Evolutionary conservation across 2,797 vertebrate species (phyloP).

Genomic region (Chrysolophus pictus): DNA sequence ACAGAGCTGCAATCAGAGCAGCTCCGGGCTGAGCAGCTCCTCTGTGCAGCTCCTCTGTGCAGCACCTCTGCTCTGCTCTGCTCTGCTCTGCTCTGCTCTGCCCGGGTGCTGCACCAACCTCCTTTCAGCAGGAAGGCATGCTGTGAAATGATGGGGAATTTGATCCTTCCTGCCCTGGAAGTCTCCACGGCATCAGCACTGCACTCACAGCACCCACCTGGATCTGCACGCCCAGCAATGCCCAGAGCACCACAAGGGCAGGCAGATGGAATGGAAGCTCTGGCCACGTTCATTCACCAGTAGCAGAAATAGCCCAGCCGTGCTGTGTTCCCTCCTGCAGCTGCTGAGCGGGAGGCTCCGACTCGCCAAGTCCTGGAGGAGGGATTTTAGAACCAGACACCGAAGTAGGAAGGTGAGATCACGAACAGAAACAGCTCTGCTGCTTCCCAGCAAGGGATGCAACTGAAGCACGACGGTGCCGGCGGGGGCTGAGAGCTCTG

Average conservation of each 20-base stretch:
- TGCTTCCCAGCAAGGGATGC: not conserved
- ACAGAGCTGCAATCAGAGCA: no score
- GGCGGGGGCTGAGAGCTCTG: rapidly evolving
- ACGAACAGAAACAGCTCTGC: not conserved
- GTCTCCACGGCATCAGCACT: not conserved
- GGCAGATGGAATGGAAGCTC: no score
- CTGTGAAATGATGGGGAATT: not conserved
- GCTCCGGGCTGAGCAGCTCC: not conserved
- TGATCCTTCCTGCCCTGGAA: not conserved
- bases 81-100: no score
- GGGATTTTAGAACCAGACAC: not conserved
- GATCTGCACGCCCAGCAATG: rapidly evolving
- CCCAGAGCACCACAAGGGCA: not conserved
- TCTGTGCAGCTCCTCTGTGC: not conserved
- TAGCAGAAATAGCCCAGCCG: rapidly evolving
- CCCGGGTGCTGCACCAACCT: not conserved
- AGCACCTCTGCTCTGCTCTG: no score
- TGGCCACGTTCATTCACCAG: not conserved
- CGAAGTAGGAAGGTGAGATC: not conserved
- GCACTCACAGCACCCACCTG: not conserved
- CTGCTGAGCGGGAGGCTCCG: not conserved
- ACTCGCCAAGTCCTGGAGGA: not conserved
- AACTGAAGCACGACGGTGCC: rapidly evolving
- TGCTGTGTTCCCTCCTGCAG: not conserved
- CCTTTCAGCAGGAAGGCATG: not conserved